These are phyloP conservation scores for Zoanthus solanderi DNA, from an alignment of 92 coral and sea anemone species.

Conservation along the genomic window DNA sequence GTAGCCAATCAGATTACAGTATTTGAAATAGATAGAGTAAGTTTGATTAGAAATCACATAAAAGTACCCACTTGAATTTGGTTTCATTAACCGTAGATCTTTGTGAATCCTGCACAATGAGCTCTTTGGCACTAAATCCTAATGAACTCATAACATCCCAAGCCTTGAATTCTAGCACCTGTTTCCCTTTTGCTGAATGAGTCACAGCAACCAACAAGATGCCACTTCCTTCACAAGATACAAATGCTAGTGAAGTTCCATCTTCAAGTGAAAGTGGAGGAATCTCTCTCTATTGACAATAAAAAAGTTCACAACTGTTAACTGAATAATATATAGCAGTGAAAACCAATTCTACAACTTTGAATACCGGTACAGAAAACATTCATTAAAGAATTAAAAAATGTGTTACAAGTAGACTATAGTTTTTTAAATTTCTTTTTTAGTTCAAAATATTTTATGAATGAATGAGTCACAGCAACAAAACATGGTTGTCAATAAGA, in stretches of 20 bases:
- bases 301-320: not conserved
- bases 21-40: too few species aligned
- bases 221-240: conserved; percentile 76
- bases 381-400: too few species aligned
- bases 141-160: conserved; percentile 90
- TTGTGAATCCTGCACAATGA: conserved; percentile 78
- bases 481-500: too few species aligned
- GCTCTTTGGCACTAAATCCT: conserved; percentile 86
- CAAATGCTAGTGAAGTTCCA: conserved; percentile 73
- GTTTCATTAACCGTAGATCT: conserved; percentile 78
- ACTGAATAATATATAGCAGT: too few species aligned
- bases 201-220: conserved; percentile 70
- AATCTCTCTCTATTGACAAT: conserved; percentile 75
- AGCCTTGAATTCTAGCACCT: conserved; percentile 75
- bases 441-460: too few species aligned
- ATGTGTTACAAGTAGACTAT: too few species aligned
- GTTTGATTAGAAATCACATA: too few species aligned
- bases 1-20: too few species aligned
- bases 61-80: conserved; percentile 76
- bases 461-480: too few species aligned
- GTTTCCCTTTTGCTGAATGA: conserved; percentile 82
- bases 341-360: too few species aligned
- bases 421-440: too few species aligned
- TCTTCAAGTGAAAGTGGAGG: conserved; percentile 89
- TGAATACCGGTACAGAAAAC: too few species aligned